These are phyloP conservation scores for Drosophila mayri DNA, from an alignment of 1,140 invertebrate species.

Conservation along the genomic window DNA sequence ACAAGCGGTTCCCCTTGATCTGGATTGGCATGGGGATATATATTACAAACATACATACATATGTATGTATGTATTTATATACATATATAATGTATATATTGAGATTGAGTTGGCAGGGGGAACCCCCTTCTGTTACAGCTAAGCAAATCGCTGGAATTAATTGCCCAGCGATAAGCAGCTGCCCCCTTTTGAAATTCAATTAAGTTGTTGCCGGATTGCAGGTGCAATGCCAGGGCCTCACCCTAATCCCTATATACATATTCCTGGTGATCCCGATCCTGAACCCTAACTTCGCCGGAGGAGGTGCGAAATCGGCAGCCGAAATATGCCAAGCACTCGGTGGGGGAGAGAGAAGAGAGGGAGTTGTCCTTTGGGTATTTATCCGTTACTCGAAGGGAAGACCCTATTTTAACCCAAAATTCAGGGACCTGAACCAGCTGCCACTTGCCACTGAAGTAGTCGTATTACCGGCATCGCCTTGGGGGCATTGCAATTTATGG, in stretches of 20 bases:
- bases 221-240: conserved; percentile 16
- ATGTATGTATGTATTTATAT: no score
- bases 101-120: background rate
- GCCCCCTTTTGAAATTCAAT: conserved; percentile 46
- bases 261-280: background rate
- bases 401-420: background rate
- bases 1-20: conserved; percentile 46
- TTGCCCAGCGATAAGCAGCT: conserved; percentile 56
- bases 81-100: background rate
- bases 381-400: conserved; percentile 16
- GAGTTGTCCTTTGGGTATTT: background rate
- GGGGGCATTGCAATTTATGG: conserved; percentile 39
- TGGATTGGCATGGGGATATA: conserved; percentile 8
- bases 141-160: conserved; percentile 71
- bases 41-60: background rate
- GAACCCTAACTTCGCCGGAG: background rate
- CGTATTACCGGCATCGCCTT: conserved; percentile 36
- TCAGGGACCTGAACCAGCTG: conserved; percentile 8
- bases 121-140: conserved; percentile 49
- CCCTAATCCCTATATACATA: conserved; percentile 16
- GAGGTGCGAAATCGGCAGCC: conserved; percentile 71
- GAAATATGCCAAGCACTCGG: conserved; percentile 62
- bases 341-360: background rate
- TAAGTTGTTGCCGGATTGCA: conserved; percentile 47
- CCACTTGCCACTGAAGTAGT: conserved; percentile 45